Evolutionary conservation across 2,888 invertebrate species (phyloP).

Genomic region (Caenorhabditis becei): DNA sequence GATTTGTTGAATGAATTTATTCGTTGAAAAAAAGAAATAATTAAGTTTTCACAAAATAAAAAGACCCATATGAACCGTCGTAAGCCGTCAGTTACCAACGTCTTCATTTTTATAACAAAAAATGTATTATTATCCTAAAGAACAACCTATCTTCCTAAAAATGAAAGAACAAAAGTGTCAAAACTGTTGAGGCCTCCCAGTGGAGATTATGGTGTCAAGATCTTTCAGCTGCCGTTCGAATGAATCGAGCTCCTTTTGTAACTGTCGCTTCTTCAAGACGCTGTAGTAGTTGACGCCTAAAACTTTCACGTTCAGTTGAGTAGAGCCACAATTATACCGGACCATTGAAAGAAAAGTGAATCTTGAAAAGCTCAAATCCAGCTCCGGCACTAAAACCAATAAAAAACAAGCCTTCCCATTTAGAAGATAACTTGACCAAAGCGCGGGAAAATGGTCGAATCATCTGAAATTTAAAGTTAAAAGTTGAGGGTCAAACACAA

Average conservation of each 20-base stretch:
- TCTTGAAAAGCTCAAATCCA: slow-evolving; percentile 79
- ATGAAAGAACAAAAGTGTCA: slow-evolving; percentile 12
- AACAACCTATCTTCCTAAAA: slow-evolving; percentile 21
- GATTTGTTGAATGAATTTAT: neutral
- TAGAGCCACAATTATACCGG: neutral
- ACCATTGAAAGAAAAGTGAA: slow-evolving; percentile 74
- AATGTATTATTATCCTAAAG: no score
- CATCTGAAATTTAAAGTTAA: slow-evolving; percentile 55
- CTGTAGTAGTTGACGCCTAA: slow-evolving; percentile 78
- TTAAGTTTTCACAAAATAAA: no score
- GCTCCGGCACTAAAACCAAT: slow-evolving; percentile 75
- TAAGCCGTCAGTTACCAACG: neutral
- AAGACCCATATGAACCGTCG: no score
- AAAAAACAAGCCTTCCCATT: slow-evolving; percentile 65
- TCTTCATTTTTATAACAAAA: neutral
- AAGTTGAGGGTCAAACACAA: no score
- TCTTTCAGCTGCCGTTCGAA: slow-evolving; percentile 74
- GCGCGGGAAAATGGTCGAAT: slow-evolving; percentile 55
- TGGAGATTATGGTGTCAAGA: slow-evolving; percentile 68
- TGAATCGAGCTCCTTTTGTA: slow-evolving; percentile 74
- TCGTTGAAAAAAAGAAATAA: no score
- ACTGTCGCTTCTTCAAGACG: slow-evolving; percentile 76
- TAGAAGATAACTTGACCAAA: slow-evolving; percentile 49
- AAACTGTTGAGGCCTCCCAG: slow-evolving; percentile 64
- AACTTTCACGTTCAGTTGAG: neutral